phyloP scores from a whole-genome alignment of 2,113 vertebrate species.

The Cervus canadensis region DNA sequence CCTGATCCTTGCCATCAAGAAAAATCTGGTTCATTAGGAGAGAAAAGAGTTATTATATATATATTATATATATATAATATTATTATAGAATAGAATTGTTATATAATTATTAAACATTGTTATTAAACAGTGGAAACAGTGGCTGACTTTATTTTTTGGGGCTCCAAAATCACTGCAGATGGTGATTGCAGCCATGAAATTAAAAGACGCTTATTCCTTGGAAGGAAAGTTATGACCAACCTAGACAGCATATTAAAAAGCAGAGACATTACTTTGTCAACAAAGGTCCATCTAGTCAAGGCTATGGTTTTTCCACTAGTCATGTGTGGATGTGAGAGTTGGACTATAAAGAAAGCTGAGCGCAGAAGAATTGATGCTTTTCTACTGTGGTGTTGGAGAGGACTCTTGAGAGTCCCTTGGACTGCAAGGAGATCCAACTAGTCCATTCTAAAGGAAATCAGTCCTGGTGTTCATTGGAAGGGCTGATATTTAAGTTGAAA shows the following conservation, averaged over 20 bases:
- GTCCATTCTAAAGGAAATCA: not conserved
- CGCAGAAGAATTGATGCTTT: fast-evolving
- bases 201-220: not conserved
- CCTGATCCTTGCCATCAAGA: not conserved
- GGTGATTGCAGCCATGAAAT: not conserved
- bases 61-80: not conserved
- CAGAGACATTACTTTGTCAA: not conserved
- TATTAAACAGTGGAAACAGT: not conserved
- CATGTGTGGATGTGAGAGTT: not conserved
- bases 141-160: not conserved
- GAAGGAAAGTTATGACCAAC: not conserved
- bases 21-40: not conserved
- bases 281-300: not conserved
- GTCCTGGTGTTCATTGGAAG: not conserved
- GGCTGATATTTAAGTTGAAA: not conserved
- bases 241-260: not conserved
- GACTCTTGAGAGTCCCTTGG: not conserved
- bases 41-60: not conserved
- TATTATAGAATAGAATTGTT: not conserved
- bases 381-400: not conserved
- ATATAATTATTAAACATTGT: not conserved
- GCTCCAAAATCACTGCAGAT: not conserved
- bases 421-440: not conserved
- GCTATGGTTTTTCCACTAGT: not conserved
- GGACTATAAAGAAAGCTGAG: not conserved